These are phyloP conservation scores for Lagria hirta DNA, from an alignment of 2,888 invertebrate species.

Conservation along the genomic window DNA sequence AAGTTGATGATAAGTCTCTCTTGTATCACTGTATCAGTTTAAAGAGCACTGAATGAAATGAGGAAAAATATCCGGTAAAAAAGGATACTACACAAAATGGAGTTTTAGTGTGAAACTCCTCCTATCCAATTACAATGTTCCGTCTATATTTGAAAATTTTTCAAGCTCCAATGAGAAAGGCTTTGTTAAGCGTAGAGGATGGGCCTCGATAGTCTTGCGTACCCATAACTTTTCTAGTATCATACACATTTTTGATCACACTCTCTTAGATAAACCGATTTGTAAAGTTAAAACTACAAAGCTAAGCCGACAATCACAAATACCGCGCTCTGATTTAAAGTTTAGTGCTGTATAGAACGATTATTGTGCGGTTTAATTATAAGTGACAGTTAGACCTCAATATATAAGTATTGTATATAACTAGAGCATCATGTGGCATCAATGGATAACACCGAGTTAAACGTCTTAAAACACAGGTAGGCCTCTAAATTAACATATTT, in stretches of 20 bases:
- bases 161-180: conserved; percentile 34
- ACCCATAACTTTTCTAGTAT: conserved; percentile 36
- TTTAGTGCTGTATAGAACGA: conserved; percentile 18
- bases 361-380: conserved; percentile 16
- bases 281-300: conserved; percentile 36
- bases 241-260: conserved; percentile 38
- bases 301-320: conserved; percentile 30
- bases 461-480: conserved; percentile 22
- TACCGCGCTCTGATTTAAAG: too few species aligned
- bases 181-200: conserved; percentile 30
- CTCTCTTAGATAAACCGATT: conserved; percentile 40
- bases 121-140: conserved; percentile 31
- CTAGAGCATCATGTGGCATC: conserved; percentile 27
- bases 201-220: conserved; percentile 35
- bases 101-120: conserved; percentile 30
- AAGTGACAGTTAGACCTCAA: too few species aligned
- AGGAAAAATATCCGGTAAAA: conserved; percentile 22
- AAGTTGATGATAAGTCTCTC: too few species aligned
- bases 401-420: too few species aligned
- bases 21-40: too few species aligned
- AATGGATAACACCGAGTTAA: conserved; percentile 24
- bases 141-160: conserved; percentile 31
- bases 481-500: conserved; percentile 1
- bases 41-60: too few species aligned
- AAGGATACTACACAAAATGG: conserved; percentile 40